A percentile compares a stretch with the other conserved stretches of the same genome.
phyloP scores from a whole-genome alignment of 2,113 vertebrate genomes.

The Syngnathus scovelli region DNA sequence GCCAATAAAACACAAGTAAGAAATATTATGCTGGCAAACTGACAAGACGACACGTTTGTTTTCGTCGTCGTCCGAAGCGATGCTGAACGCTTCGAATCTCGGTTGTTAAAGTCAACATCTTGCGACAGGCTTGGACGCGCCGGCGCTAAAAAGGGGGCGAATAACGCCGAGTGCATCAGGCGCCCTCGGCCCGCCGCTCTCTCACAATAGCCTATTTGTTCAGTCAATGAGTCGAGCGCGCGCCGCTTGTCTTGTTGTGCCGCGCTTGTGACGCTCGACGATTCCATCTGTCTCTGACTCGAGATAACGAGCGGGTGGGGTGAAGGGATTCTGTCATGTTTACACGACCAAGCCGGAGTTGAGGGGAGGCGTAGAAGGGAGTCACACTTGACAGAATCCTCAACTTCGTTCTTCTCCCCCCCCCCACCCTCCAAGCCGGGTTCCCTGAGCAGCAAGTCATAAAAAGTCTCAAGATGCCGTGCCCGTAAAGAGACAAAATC shows the following conservation, averaged over 20 bases:
- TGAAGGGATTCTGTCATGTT: not conserved
- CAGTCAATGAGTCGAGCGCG: constrained; percentile 3
- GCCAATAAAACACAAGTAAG: constrained; percentile 6
- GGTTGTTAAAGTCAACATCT: constrained; percentile 1
- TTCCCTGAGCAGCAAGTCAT: not conserved
- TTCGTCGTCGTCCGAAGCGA: not conserved
- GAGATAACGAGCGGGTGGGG: constrained; percentile 1
- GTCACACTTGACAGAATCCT: not conserved
- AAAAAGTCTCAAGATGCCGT: not conserved
- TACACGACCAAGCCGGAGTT: not conserved
- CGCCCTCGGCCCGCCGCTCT: not conserved
- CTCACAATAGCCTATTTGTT: constrained; percentile 14
- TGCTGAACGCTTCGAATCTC: not conserved
- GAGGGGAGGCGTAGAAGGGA: not conserved
- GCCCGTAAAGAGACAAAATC: not conserved
- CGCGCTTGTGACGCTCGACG: not conserved
- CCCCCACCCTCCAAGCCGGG: no score
- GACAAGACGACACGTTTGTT: not conserved
- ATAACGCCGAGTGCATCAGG: not conserved
- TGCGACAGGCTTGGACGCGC: not conserved
- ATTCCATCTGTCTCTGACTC: constrained; percentile 6
- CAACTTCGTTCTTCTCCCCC: constrained; percentile 50
- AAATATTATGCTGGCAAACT: not conserved
- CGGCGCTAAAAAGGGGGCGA: not conserved
- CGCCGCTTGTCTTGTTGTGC: constrained; percentile 7